These are phyloP conservation scores for Pomacea maculata DNA, from an alignment of 1,140 invertebrate species.

Conservation along the genomic window DNA sequence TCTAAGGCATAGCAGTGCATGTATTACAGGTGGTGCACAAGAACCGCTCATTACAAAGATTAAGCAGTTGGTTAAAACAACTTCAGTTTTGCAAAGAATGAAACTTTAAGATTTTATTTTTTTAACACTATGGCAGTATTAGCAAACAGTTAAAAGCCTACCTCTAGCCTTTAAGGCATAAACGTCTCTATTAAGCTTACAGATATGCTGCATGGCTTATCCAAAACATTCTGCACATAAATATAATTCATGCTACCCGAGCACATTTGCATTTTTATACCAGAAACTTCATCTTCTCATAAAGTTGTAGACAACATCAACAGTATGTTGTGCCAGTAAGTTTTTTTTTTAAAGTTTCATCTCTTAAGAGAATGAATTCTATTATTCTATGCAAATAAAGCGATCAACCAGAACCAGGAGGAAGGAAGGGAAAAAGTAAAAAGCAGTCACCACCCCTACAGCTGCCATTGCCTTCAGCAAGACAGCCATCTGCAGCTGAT, in stretches of 20 bases:
- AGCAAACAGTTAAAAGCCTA: too few relatives aligned
- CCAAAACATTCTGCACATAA: neutral
- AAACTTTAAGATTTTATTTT: too few relatives aligned
- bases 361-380: neutral
- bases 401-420: constrained; percentile 27
- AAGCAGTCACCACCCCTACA: neutral
- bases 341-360: neutral
- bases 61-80: too few relatives aligned
- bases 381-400: constrained; percentile 3
- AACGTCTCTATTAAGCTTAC: too few relatives aligned
- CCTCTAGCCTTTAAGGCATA: too few relatives aligned
- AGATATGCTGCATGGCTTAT: neutral
- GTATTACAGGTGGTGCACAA: too few relatives aligned
- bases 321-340: neutral
- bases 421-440: constrained; percentile 28
- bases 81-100: too few relatives aligned
- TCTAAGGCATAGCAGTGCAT: too few relatives aligned
- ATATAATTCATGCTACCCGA: neutral
- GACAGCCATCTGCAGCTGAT: neutral
- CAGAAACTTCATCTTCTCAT: neutral
- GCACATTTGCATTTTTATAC: neutral
- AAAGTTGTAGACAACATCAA: neutral
- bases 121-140: too few relatives aligned
- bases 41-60: too few relatives aligned
- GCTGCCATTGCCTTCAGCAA: constrained; percentile 5